These are phyloP conservation scores for Ciona savignyi DNA, from an alignment of 23 tunicate genomes.

Conservation along the genomic window DNA sequence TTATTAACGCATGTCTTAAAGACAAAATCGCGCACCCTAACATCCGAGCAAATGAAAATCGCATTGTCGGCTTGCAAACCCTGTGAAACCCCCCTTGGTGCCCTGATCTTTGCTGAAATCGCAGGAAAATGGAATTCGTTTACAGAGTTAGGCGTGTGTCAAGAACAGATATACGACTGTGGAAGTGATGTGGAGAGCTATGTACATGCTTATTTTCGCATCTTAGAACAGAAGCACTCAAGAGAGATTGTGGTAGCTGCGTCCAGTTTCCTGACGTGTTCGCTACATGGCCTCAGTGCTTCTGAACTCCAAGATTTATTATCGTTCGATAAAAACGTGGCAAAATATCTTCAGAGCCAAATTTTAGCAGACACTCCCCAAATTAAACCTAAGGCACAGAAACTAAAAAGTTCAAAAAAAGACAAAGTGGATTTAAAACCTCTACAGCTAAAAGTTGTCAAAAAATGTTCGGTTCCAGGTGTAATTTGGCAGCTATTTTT, in stretches of 20 bases:
- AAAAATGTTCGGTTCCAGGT: not conserved
- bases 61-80: conserved; percentile 1
- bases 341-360: conserved; percentile 13
- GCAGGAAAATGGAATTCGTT: conserved; percentile 37
- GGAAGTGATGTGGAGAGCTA: conserved; percentile 26
- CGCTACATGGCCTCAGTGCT: conserved; percentile 50
- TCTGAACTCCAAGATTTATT: conserved; percentile 32
- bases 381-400: not conserved
- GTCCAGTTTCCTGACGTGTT: conserved; percentile 30
- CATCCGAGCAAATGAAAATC: conserved; percentile 13
- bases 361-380: not conserved
- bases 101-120: conserved; percentile 17
- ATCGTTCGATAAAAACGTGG: conserved; percentile 35
- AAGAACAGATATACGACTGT: conserved; percentile 7
- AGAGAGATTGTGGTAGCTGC: conserved; percentile 32
- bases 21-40: conserved; percentile 2
- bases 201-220: conserved; percentile 26
- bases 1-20: not conserved
- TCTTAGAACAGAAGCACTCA: conserved; percentile 29
- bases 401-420: not conserved
- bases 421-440: not conserved
- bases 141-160: not conserved
- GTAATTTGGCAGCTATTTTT: conserved; percentile 25
- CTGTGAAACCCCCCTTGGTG: conserved; percentile 41
- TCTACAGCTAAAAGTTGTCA: not conserved